Percentiles rank a stretch among this genome's conserved stretches.
phyloP scores from a whole-genome alignment of 2,113 vertebrate genomes.

The Cromileptes altivelis region DNA sequence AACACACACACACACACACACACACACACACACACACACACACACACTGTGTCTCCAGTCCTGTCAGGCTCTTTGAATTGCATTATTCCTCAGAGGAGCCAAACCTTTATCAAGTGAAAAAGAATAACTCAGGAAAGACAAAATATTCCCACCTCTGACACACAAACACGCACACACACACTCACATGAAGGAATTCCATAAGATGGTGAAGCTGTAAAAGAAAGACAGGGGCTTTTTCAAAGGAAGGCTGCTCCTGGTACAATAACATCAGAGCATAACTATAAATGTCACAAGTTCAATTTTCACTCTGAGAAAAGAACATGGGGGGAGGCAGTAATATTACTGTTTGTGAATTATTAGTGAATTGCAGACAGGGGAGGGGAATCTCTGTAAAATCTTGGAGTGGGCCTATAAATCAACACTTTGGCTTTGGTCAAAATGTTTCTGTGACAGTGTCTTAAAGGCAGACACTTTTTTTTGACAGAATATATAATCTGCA shows the following conservation, averaged over 20 bases:
- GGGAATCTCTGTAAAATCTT: conserved; percentile 43
- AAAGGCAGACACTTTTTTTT: background rate
- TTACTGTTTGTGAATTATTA: conserved; percentile 2
- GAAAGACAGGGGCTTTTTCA: conserved; percentile 58
- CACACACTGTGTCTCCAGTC: conserved; percentile 29
- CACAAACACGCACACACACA: conserved; percentile 47
- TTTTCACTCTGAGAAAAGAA: conserved; percentile 54
- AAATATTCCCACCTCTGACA: conserved; percentile 73
- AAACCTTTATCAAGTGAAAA: conserved; percentile 76
- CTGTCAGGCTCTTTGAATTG: conserved; percentile 70
- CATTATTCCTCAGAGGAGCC: conserved; percentile 74
- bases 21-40: conserved; percentile 6
- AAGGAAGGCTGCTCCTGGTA: conserved; percentile 54
- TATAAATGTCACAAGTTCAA: conserved; percentile 69
- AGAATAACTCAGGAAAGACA: conserved; percentile 76
- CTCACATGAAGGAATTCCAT: conserved; percentile 63
- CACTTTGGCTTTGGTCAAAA: conserved; percentile 16
- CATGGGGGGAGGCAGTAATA: conserved; percentile 33
- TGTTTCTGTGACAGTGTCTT: conserved; percentile 11
- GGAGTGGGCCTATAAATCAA: conserved; percentile 50
- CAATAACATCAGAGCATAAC: conserved; percentile 62
- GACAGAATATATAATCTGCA: background rate
- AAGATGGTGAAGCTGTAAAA: conserved; percentile 66
- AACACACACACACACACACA: conserved; percentile 35
- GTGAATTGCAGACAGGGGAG: conserved; percentile 29